Evolutionary conservation across 2,113 vertebrate species (phyloP).

Genomic region (Carollia perspicillata): DNA sequence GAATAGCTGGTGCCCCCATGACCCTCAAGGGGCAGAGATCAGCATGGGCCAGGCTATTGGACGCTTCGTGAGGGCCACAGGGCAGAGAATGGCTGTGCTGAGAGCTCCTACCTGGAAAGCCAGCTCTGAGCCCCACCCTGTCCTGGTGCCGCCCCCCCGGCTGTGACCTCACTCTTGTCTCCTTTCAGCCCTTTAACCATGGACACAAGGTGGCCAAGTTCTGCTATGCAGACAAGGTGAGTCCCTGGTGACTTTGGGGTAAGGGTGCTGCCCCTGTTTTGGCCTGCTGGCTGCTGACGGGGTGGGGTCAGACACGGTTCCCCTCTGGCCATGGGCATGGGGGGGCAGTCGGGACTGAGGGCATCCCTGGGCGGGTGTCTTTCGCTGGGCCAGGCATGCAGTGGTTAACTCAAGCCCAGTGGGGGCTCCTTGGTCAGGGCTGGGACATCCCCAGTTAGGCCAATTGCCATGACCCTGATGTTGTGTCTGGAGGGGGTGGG

Average conservation of each 20-base stretch:
- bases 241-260: neutral
- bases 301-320: accelerated
- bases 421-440: neutral
- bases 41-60: accelerated
- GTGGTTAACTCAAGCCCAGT: neutral
- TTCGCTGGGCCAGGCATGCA: neutral
- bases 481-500: neutral
- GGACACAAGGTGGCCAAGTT: conserved; percentile 94
- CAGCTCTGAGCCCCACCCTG: neutral
- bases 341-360: neutral
- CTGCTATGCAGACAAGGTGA: conserved; percentile 96
- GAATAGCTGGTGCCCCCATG: accelerated
- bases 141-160: neutral
- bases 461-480: accelerated
- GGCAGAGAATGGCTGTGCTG: accelerated
- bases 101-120: neutral
- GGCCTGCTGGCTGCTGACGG: accelerated
- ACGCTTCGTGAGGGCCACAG: accelerated
- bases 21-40: neutral
- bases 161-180: neutral
- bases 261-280: neutral
- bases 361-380: neutral
- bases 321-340: accelerated
- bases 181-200: conserved; percentile 92
- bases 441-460: neutral